Base-by-base conservation (phyloP, 2,888 invertebrate genomes). In the Mylabris sibirica region DNA sequence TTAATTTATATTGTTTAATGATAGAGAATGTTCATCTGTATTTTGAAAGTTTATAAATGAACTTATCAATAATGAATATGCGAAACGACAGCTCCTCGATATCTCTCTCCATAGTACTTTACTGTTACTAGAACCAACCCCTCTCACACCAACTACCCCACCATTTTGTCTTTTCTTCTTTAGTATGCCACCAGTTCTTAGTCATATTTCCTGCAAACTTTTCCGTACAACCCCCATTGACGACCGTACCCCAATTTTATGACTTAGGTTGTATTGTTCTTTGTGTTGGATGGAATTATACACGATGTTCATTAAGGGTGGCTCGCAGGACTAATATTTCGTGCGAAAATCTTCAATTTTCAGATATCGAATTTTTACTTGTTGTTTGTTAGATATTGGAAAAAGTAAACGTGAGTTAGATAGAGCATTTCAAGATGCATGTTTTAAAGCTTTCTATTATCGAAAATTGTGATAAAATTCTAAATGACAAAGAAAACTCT, bases 31-130 rank as follows among this genome's bases (percentile, higher is more conserved):
- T 62, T 38, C 60, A 49, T 41, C 44, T 64, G n/a, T 30, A 30
- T 30, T 44, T 44, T 63, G 62, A 65, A 65, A 68, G 44, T 68
- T 68, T 68, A 65, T 68, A 65, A 65, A 65, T 49, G 63, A 60
- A 59, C 66, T 65, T 69, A 69, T 69, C 64, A 69, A 69, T 69
- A 64, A 69, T 69, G 66, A 64, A 69, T 64, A 69, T 69, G 66
- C 64, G 69, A 69, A 69, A 64, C 64, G 57, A 64, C 69, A 69
- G 44, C 60, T 26, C 26, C 6, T 22, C 14, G 14, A 57, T 24
- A 57, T 24, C 22, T 53, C 12, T 30, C 8, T 8, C 30, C n/a
- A n/a, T n/a, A 30, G 53, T 53, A 8, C 49, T 49, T 17, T 49
- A 53, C 53, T 53, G 22, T 3, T 9, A 17, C 17, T 3, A 9